Evolutionary conservation across 2,888 invertebrate species (phyloP).

Genomic region (Aricia artaxerxes): DNA sequence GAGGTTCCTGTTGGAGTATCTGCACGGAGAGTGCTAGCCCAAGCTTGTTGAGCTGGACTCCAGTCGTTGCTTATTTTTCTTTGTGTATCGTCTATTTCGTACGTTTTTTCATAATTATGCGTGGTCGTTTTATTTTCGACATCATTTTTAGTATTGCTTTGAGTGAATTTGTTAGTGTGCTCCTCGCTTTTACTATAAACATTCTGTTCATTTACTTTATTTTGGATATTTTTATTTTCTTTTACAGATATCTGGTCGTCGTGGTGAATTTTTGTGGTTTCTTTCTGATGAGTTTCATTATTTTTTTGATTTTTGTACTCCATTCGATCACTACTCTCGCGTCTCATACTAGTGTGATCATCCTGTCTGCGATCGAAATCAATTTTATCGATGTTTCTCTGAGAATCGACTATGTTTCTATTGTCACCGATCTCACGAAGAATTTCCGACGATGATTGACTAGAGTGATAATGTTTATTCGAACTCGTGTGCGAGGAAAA

Average conservation of each 20-base stretch:
- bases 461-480: conserved; percentile 54
- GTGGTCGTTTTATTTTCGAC: conserved; percentile 57
- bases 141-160: conserved; percentile 55
- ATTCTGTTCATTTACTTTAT: conserved; percentile 47
- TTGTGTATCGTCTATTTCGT: conserved; percentile 79
- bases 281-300: conserved; percentile 40
- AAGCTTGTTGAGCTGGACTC: conserved; percentile 88
- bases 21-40: conserved; percentile 86
- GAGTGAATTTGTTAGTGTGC: conserved; percentile 48
- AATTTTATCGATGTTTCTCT: conserved; percentile 59
- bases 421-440: conserved; percentile 51
- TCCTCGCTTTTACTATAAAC: conserved; percentile 50
- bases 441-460: conserved; percentile 54
- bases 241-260: conserved; percentile 42
- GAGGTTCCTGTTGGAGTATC: conserved; percentile 80
- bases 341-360: neutral
- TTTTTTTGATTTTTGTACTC: conserved; percentile 25
- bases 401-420: conserved; percentile 62
- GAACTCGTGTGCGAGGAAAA: conserved; percentile 52
- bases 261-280: conserved; percentile 45
- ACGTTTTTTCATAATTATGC: conserved; percentile 82
- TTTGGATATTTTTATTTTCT: conserved; percentile 42
- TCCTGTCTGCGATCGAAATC: conserved; percentile 46
- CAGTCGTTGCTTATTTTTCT: conserved; percentile 82
- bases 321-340: conserved; percentile 24